Percentiles rank a stretch among this genome's conserved stretches.
Evolutionary conservation across 2,113 vertebrate species (phyloP).

Genomic region (Helogale parvula): DNA sequence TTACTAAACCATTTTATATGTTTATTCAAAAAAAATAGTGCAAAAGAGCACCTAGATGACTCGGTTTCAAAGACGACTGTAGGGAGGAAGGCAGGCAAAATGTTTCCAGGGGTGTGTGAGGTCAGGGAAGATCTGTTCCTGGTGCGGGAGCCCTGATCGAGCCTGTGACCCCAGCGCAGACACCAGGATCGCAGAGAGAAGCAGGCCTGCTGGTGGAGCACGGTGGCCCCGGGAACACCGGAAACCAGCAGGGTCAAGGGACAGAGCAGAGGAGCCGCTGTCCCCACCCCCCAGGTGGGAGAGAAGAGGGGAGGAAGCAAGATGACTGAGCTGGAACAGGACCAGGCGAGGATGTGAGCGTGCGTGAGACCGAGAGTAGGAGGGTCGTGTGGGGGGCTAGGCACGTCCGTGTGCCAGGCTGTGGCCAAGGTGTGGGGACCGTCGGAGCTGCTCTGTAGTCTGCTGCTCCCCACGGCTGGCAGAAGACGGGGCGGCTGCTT

Average conservation of each 20-base stretch:
- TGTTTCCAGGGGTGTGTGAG: background rate
- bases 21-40: background rate
- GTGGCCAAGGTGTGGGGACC: background rate
- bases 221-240: too few species aligned
- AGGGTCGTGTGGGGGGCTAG: background rate
- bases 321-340: background rate
- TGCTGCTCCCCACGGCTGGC: rapidly evolving
- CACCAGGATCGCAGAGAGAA: background rate
- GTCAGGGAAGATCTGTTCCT: background rate
- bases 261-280: background rate
- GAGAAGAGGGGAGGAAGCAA: background rate
- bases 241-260: too few species aligned
- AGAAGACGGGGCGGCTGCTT: background rate
- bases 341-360: background rate
- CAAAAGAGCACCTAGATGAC: background rate
- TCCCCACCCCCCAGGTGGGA: background rate
- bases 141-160: background rate
- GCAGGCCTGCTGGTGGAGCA: too few species aligned
- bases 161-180: background rate
- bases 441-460: background rate
- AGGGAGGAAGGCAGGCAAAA: background rate
- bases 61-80: background rate
- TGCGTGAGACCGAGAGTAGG: background rate
- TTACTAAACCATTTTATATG: background rate
- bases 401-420: rapidly evolving